Evolutionary conservation across 2,888 invertebrate species (phyloP), one percentile per base, ranked within the genome.

Genomic region (Leptarthrus brevirostris): DNA sequence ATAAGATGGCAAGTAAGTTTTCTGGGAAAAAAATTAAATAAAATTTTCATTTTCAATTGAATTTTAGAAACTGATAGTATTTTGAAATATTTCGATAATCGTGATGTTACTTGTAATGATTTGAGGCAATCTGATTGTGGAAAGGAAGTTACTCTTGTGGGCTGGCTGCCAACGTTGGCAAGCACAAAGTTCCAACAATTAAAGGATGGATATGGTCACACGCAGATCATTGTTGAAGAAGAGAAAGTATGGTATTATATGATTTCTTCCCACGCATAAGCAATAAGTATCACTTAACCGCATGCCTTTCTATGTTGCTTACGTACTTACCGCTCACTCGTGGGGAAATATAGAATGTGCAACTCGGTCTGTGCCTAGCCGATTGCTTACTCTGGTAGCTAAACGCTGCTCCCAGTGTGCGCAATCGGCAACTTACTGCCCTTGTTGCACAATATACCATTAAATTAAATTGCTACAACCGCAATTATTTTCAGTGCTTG

Each of bases 191-290:
- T 86, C 77, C 79, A 85, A 64, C 84, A 86, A 74, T 75, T 86
- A 0, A 83, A 83, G 75, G 86, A 86, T 79, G 86, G 86, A 10
- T 84, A 86, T 76, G 86, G 86, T 0, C 82, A 82, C 58, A 84
- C 85, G 0, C 86, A 86, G 79, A 81, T 86, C 2, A 82, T 86
- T 72, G 81, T 86, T 34, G 84, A 85, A 20, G 82, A 84, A 76
- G 80, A 82, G 78, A 72, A 79, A 72, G 83, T 84, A 75, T 74
- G n/a, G n/a, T n/a, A n/a, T 52, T n/a, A n/a, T n/a, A n/a, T n/a
- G n/a, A n/a, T n/a, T n/a, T n/a, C n/a, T n/a, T n/a, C n/a, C n/a
- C n/a, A n/a, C n/a, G n/a, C n/a, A n/a, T n/a, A n/a, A n/a, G n/a
- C n/a, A n/a, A n/a, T n/a, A n/a, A n/a, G n/a, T n/a, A n/a, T n/a